These are phyloP conservation scores for Coluber constrictor DNA, from an alignment of 2,797 vertebrate genomes.

Conservation along the genomic window DNA sequence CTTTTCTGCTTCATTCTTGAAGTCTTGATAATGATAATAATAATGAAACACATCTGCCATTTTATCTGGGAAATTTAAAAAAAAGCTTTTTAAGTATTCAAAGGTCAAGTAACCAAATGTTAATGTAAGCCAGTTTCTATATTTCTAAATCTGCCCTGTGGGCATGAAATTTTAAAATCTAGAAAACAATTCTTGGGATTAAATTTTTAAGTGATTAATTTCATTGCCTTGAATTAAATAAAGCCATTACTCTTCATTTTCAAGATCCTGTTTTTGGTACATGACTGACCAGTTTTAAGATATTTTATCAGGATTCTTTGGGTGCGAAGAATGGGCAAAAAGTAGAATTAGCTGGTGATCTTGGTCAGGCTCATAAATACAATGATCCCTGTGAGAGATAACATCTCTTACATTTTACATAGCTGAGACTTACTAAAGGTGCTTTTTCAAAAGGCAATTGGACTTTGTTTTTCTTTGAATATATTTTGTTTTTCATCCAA, in stretches of 20 bases:
- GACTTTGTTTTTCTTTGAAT: not conserved
- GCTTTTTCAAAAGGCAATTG: not conserved
- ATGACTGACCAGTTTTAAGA: not conserved
- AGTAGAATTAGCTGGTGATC: not conserved
- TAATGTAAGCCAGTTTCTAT: not conserved
- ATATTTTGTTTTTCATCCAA: not conserved
- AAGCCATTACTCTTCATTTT: not conserved
- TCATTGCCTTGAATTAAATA: not conserved
- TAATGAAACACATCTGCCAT: not conserved
- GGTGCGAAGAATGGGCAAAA: not conserved
- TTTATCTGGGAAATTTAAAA: not conserved
- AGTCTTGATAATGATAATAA: not conserved
- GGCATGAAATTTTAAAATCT: not conserved
- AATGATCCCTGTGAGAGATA: not conserved
- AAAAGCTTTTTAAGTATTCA: not conserved
- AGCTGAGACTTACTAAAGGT: not conserved
- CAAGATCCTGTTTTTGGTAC: not conserved
- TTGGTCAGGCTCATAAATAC: not conserved
- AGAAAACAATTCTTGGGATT: not conserved
- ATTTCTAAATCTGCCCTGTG: not conserved
- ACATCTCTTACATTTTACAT: not conserved
- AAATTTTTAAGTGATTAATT: not conserved
- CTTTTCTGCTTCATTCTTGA: conserved; percentile 9
- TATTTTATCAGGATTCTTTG: not conserved
- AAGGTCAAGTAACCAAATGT: not conserved